These are phyloP conservation scores for Plutomurus gul DNA, from an alignment of 1,140 invertebrate genomes.

Conservation along the genomic window DNA sequence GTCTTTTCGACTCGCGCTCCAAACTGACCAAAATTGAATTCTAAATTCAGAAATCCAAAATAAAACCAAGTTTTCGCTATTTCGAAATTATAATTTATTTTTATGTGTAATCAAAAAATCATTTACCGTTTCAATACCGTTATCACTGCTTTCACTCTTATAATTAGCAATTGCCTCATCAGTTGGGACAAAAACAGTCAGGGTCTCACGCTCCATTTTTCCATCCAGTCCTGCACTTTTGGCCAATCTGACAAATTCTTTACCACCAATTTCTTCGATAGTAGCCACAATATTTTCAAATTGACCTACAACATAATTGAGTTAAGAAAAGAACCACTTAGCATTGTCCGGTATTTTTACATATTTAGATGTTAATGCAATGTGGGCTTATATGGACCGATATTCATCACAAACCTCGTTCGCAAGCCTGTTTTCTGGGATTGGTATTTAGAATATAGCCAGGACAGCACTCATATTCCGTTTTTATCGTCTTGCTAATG, in stretches of 20 bases:
- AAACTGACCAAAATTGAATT: background rate
- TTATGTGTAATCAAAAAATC: background rate
- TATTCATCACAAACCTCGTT: constrained; percentile 56
- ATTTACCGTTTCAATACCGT: background rate
- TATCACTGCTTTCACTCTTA: background rate
- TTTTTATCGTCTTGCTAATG: constrained; percentile 38
- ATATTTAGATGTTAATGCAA: too few species aligned
- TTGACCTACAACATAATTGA: constrained; percentile 41
- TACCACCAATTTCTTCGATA: constrained; percentile 61
- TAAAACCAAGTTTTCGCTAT: background rate
- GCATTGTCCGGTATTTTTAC: background rate
- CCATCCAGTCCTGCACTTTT: constrained; percentile 58
- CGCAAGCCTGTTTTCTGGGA: constrained; percentile 59
- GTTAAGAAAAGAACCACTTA: background rate
- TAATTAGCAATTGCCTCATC: constrained; percentile 60
- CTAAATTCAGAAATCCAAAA: too few species aligned
- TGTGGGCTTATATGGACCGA: background rate
- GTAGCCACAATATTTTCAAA: constrained; percentile 57
- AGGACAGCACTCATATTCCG: constrained; percentile 65
- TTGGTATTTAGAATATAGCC: constrained; percentile 62
- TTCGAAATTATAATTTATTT: background rate
- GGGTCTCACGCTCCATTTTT: constrained; percentile 59
- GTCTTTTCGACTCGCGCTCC: constrained; percentile 1
- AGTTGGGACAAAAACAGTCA: constrained; percentile 64
- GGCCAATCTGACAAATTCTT: constrained; percentile 62